Evolutionary conservation across 2,888 invertebrate species (phyloP).

Genomic region (Drosophila trichaetosa): DNA sequence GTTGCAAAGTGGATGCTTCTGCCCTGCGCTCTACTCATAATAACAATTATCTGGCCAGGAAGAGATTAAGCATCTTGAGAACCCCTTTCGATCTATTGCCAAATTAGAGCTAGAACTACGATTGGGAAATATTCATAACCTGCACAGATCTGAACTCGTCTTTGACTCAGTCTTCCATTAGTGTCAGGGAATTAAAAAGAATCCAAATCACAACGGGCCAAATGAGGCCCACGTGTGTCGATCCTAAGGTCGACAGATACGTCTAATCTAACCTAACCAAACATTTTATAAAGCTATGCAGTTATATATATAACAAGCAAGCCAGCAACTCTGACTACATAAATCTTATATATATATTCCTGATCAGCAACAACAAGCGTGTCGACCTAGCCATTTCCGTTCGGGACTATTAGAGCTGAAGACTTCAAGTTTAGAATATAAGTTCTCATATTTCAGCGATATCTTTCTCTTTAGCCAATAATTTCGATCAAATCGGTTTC

Average conservation of each 20-base stretch:
- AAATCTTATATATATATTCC: neutral
- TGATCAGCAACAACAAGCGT: neutral
- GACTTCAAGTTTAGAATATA: neutral
- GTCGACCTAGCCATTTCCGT: neutral
- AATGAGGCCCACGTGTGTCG: neutral
- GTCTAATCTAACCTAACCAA: neutral
- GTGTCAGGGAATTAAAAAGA: neutral
- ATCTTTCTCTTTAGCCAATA: neutral
- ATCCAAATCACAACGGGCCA: neutral
- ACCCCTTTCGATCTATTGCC: neutral
- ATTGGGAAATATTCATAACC: neutral
- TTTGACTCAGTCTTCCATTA: neutral
- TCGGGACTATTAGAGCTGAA: neutral
- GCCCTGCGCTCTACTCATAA: neutral
- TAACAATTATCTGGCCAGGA: neutral
- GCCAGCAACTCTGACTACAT: neutral
- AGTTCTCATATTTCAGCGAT: neutral
- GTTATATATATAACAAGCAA: neutral
- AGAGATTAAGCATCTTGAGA: neutral
- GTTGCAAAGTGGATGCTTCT: neutral
- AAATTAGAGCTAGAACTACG: neutral
- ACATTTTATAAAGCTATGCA: neutral
- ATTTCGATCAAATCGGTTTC: neutral
- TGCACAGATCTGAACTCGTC: neutral
- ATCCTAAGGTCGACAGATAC: neutral